A percentile compares a stretch with the other conserved stretches of the same genome.
These are phyloP conservation scores for Parapsyche elsis DNA, from an alignment of 1,140 invertebrate genomes.

Conservation along the genomic window DNA sequence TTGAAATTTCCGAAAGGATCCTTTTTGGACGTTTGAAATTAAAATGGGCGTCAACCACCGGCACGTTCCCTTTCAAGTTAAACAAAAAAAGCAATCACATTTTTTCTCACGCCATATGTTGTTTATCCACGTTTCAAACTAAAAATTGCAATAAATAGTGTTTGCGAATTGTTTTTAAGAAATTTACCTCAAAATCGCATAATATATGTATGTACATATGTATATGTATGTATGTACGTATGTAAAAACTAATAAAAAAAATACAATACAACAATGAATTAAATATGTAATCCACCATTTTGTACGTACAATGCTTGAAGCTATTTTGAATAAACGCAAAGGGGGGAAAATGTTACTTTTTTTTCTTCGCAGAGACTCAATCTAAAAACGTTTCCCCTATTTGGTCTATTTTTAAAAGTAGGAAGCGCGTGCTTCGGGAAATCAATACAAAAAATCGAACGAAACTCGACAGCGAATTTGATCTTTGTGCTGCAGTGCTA, in stretches of 20 bases:
- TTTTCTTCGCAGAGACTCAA: slow-evolving; percentile 34
- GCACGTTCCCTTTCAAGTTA: slow-evolving; percentile 14
- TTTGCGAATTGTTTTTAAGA: not conserved
- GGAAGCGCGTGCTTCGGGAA: slow-evolving; percentile 51
- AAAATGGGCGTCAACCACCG: slow-evolving; percentile 9
- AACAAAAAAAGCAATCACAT: slow-evolving; percentile 21
- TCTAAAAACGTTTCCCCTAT: slow-evolving; percentile 54
- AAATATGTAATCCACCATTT: slow-evolving; percentile 34
- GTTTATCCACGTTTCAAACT: not conserved
- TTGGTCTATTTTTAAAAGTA: slow-evolving; percentile 50
- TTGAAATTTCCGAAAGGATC: not conserved
- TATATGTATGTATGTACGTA: not conserved
- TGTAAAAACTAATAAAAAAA: not conserved
- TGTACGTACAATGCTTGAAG: slow-evolving; percentile 14
- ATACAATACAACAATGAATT: not conserved
- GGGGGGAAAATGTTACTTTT: slow-evolving; percentile 38
- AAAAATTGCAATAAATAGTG: not conserved
- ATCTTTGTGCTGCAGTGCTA: not conserved
- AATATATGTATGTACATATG: not conserved
- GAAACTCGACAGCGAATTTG: not conserved
- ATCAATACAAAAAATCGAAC: slow-evolving; percentile 31
- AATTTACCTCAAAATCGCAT: not conserved
- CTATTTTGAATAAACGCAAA: slow-evolving; percentile 38
- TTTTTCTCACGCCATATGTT: slow-evolving; percentile 24
- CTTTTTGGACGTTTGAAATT: slow-evolving; percentile 15